These are phyloP conservation scores for Mya arenaria DNA, from an alignment of 1,140 invertebrate genomes.

Conservation along the genomic window DNA sequence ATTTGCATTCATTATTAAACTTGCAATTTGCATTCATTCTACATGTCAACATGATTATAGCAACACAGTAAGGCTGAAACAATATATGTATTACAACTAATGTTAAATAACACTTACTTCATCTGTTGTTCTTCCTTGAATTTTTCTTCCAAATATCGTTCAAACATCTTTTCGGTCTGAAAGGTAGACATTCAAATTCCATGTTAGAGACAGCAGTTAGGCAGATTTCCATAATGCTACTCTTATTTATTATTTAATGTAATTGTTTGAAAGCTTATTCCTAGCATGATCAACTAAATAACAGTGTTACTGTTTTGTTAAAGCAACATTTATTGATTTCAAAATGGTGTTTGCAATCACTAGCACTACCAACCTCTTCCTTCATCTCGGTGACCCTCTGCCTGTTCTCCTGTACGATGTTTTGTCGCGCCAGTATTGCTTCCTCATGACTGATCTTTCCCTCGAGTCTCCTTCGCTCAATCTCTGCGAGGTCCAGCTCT, in stretches of 20 bases:
- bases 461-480: conserved; percentile 76
- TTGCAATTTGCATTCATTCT: too few species aligned
- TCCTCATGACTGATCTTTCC: conserved; percentile 81
- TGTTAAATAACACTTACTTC: conserved; percentile 73
- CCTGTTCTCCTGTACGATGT: conserved; percentile 76
- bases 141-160: conserved; percentile 75
- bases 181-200: too few species aligned
- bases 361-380: conserved; percentile 70
- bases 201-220: too few species aligned
- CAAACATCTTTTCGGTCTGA: conserved; percentile 75
- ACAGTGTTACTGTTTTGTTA: background rate
- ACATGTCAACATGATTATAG: too few species aligned
- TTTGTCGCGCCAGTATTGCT: conserved; percentile 79
- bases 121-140: conserved; percentile 79
- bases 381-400: conserved; percentile 76
- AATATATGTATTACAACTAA: too few species aligned
- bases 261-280: too few species aligned
- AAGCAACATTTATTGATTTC: background rate
- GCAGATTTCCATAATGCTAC: too few species aligned
- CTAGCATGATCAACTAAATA: too few species aligned
- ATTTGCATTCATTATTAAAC: too few species aligned
- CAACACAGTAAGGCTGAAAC: too few species aligned
- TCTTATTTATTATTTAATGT: too few species aligned
- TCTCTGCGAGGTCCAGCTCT: conserved; percentile 73
- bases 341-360: background rate